Conservation (phyloP, 2,113 vertebrate species). For the Pantherophis guttatus region DNA sequence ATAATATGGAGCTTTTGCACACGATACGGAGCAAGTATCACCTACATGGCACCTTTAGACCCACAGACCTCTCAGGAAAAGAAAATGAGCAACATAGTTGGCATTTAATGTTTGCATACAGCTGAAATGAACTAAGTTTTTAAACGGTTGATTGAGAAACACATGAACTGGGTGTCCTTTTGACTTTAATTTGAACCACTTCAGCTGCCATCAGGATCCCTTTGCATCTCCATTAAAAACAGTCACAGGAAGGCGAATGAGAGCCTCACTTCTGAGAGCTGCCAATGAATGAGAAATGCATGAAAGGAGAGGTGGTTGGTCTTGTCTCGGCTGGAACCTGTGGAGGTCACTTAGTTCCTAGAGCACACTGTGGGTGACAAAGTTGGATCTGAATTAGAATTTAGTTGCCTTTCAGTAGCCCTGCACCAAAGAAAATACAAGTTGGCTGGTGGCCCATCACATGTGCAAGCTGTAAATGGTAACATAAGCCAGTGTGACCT, state of each 20-base stretch:
- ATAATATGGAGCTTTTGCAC: not conserved
- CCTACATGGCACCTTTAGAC: too few species aligned
- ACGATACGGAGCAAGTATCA: too few species aligned
- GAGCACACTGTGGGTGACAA: too few species aligned
- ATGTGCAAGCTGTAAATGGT: conserved; percentile 27
- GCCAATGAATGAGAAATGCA: not conserved
- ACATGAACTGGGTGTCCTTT: not conserved
- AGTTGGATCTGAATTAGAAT: not conserved
- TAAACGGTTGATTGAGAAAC: accelerated
- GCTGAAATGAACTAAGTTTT: not conserved
- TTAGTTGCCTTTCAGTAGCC: too few species aligned
- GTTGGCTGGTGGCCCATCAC: not conserved
- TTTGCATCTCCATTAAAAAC: not conserved
- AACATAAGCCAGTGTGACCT: accelerated
- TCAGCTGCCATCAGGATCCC: not conserved
- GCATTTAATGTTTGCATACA: not conserved
- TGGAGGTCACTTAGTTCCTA: not conserved
- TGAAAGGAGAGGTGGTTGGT: not conserved
- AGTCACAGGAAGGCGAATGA: not conserved
- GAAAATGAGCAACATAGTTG: not conserved
- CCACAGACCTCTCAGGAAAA: not conserved
- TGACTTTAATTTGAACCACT: not conserved
- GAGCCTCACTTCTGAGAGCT: not conserved
- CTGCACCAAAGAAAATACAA: not conserved
- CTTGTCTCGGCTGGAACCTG: not conserved